Percentiles rank a stretch among this genome's conserved stretches.
These are phyloP conservation scores for Typhlichthys eigenmanni DNA, from an alignment of 2,797 vertebrate species.

Conservation along the genomic window DNA sequence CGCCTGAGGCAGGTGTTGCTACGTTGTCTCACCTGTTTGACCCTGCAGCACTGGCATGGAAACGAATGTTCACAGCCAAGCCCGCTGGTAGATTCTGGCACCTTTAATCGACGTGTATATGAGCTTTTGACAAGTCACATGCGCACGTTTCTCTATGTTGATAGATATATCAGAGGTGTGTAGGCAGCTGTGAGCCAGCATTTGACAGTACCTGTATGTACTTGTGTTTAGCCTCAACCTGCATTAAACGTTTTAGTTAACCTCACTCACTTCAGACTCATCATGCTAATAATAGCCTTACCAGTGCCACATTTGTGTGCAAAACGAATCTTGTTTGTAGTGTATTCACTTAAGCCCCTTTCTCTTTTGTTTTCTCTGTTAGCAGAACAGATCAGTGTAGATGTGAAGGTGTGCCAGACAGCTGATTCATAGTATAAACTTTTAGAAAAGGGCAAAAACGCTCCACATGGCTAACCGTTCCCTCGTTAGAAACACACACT, in stretches of 20 bases:
- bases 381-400: conserved; percentile 21
- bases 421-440: conserved; percentile 49
- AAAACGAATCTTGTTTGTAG: not conserved
- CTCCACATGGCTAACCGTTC: conserved; percentile 1
- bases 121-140: not conserved
- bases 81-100: conserved; percentile 9
- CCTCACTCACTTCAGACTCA: not conserved
- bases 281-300: not conserved
- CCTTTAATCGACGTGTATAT: conserved; percentile 6
- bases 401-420: conserved; percentile 26
- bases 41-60: conserved; percentile 15
- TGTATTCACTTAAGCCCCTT: conserved; percentile 11
- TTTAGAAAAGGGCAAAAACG: conserved; percentile 34
- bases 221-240: not conserved
- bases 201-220: not conserved
- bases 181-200: not conserved
- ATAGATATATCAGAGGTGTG: not conserved
- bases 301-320: conserved; percentile 3
- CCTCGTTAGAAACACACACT: conserved; percentile 16
- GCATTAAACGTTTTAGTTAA: not conserved
- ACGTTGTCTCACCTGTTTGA: conserved; percentile 43
- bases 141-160: conserved; percentile 1
- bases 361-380: conserved; percentile 8
- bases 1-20: not conserved
- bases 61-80: conserved; percentile 3